A percentile compares a stretch with the other conserved stretches of the same genome.
Evolutionary conservation across 2,797 vertebrate species (phyloP).

Genomic region (Tangara arthus): DNA sequence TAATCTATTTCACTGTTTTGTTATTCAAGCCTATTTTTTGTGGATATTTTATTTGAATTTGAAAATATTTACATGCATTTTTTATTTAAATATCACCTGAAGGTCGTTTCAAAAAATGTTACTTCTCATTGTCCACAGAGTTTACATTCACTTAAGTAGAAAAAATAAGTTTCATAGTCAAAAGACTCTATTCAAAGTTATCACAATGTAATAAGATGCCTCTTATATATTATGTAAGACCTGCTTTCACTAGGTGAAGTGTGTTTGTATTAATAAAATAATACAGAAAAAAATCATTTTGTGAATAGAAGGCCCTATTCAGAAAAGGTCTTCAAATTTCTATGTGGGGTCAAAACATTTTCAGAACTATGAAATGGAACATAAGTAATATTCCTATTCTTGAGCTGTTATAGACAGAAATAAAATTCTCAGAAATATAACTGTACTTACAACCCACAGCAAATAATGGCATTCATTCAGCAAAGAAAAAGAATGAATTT

Average conservation of each 20-base stretch:
- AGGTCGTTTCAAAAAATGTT: slow-evolving; percentile 9
- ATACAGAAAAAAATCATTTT: slow-evolving; percentile 48
- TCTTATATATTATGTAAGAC: slow-evolving; percentile 56
- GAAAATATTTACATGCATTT: neutral
- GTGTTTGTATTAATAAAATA: slow-evolving; percentile 65
- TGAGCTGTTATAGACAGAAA: slow-evolving; percentile 44
- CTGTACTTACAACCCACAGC: slow-evolving; percentile 32
- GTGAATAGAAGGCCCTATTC: slow-evolving; percentile 57
- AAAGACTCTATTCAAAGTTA: slow-evolving; percentile 56
- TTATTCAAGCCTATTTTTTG: neutral
- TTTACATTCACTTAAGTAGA: slow-evolving; percentile 31
- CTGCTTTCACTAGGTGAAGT: slow-evolving; percentile 53
- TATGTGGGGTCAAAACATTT: slow-evolving; percentile 60
- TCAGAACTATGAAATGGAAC: slow-evolving; percentile 48
- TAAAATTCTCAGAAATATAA: slow-evolving; percentile 59
- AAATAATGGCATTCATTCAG: slow-evolving; percentile 60
- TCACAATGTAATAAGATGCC: slow-evolving; percentile 59
- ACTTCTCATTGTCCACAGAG: neutral
- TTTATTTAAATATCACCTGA: slow-evolving; percentile 8
- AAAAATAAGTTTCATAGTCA: slow-evolving; percentile 52
- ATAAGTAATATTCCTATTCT: slow-evolving; percentile 59
- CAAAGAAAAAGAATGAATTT: slow-evolving; percentile 46
- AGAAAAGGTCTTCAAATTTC: slow-evolving; percentile 59
- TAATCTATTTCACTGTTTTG: neutral
- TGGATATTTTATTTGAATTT: neutral